A percentile compares a stretch with the other conserved stretches of the same genome.
Conservation (phyloP, 1,140 invertebrate genomes). For the Sogatella furcifera region DNA sequence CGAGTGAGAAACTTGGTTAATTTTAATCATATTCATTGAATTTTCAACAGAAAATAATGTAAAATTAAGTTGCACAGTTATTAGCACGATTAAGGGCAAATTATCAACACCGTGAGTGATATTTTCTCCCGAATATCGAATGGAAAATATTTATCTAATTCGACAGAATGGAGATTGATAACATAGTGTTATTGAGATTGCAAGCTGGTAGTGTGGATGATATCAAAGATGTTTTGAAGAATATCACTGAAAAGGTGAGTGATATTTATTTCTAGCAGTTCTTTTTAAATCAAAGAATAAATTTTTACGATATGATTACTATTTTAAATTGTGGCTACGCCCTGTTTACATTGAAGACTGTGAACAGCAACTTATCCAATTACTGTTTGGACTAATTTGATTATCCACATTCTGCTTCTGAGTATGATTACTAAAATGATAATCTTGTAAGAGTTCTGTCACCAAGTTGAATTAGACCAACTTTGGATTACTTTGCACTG, state of each 20-base stretch:
- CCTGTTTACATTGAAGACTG: background rate
- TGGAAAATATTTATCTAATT: too few species aligned
- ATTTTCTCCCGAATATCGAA: too few species aligned
- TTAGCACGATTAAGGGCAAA: too few species aligned
- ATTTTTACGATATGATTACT: background rate
- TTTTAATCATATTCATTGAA: too few species aligned
- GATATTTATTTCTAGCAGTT: background rate
- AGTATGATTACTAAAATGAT: too few species aligned
- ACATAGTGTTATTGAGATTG: constrained; percentile 4
- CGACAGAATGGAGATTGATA: constrained; percentile 1
- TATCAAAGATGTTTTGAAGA: constrained; percentile 11
- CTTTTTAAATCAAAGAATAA: background rate
- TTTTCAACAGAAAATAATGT: too few species aligned
- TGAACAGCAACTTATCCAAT: background rate
- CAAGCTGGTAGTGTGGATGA: constrained; percentile 8
- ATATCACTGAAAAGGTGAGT: constrained; percentile 8
- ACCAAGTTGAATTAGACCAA: too few species aligned
- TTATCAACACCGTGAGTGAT: too few species aligned
- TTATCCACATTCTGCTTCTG: background rate
- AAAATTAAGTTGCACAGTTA: too few species aligned
- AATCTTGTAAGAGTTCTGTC: too few species aligned
- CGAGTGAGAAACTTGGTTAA: too few species aligned
- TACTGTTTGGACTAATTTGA: background rate
- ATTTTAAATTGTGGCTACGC: background rate
- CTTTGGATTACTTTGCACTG: too few species aligned